Base-by-base conservation (phyloP, 1,140 invertebrate species). In the Pantala flavescens region DNA sequence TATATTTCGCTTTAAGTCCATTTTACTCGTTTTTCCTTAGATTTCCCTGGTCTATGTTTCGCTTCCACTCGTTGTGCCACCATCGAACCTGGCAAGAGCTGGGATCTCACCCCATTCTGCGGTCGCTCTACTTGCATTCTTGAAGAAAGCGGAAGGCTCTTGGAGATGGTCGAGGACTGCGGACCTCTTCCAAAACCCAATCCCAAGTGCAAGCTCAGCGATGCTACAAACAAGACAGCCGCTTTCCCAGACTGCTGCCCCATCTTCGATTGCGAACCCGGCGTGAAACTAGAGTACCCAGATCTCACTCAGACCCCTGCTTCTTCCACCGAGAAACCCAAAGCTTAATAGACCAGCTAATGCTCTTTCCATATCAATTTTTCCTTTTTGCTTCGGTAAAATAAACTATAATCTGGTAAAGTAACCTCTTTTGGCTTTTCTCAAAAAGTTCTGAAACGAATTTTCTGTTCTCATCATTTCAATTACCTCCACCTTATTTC, bases 1-100 rank as follows among this genome's bases (percentile, higher is more conserved):
- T 5, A 5, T 36, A 5, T 36, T 9, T 36, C 9, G 28, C 28
- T 36, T 36, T 36, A n/a, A 36, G 28, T 36, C 28, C 28, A 36
- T 36, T 36, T 36, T 36, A 36, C 28, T 36, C 9, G 3, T 36
- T n/a, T 36, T 36, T 36, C 28, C 78, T 76, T 79, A 95, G 93
- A 95, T 84, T 95, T 95, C 86, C 93, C 93, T 70, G 91, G 91
- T 12, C 87, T 93, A 85, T 95, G 93, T 80, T 95, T 95, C 82
- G 93, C 93, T 0, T 94, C 92, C 0, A 95, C 93, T n/a, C 89
- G 88, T 76, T 95, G 93, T 81, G 90, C 92, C 0, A 94, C 93
- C 19, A 88, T 94, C 36, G 91, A 93, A 80, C 90, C 91, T 43
- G 89, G 88, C 55, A 90, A 93, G 82, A 85, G 89, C 28, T 95